A percentile compares a stretch with the other conserved stretches of the same genome.
Conservation (phyloP, 2,888 invertebrate genomes). For the Drosophila tanythrix region DNA sequence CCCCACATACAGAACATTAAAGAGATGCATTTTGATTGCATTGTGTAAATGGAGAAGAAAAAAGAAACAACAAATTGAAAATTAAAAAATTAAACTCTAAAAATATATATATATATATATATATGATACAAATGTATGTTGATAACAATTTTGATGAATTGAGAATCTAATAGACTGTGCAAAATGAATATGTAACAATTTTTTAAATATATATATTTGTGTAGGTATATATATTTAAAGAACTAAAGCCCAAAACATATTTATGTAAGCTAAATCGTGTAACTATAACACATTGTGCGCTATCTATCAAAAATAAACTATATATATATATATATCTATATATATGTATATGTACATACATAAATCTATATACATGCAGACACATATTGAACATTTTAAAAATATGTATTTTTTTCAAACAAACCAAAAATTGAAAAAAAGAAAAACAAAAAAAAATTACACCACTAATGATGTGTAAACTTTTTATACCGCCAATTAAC, state of each 20-base stretch:
- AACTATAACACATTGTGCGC: constrained; percentile 54
- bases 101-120: constrained; percentile 36
- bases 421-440: constrained; percentile 11
- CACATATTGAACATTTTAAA: constrained; percentile 35
- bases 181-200: constrained; percentile 66
- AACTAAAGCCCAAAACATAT: constrained; percentile 50
- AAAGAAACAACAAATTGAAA: constrained; percentile 5
- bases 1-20: constrained; percentile 13
- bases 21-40: constrained; percentile 31
- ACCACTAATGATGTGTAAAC: constrained; percentile 55
- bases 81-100: constrained; percentile 23
- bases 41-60: neutral
- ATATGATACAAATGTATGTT: constrained; percentile 67
- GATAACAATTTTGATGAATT: constrained; percentile 79
- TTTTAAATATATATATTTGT: constrained; percentile 63
- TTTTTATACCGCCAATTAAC: constrained; percentile 80
- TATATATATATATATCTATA: constrained; percentile 32
- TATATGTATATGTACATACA: constrained; percentile 18
- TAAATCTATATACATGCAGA: constrained; percentile 27
- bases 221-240: constrained; percentile 60
- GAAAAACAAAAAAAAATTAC: constrained; percentile 15
- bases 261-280: constrained; percentile 55
- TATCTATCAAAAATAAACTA: constrained; percentile 40
- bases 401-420: constrained; percentile 43
- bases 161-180: constrained; percentile 80